Base-by-base conservation (phyloP, 2,113 vertebrate genomes). In the Myotis davidii region DNA sequence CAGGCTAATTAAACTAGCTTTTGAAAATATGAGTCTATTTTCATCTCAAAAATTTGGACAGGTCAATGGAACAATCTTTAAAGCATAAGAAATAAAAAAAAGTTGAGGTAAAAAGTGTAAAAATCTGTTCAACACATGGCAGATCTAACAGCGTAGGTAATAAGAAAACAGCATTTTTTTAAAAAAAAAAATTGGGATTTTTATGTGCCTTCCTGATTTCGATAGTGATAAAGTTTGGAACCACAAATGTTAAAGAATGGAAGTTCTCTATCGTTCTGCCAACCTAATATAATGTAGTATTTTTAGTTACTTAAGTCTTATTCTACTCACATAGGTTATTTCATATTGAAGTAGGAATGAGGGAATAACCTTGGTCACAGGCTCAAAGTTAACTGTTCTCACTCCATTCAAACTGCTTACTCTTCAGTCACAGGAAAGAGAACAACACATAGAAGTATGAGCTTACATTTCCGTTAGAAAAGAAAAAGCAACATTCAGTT, bases 51-150 rank as follows among this genome's bases (percentile, higher is more conserved):
- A 83, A 32, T 9, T 86, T 56, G 94, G 52, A 48, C 86, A 64
- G 45, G 91, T 97, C 12, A 2, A 6, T 97, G 78, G 52, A 97
- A 90, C 52, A 97, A 39, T 13, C 88, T 93, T 94, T 72, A 96
- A 87, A 94, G 52, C 7, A 32, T 48, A 96, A 82, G 6, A 73
- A 32, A 29, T 78, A 29, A 88, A 69, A 73, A 84, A 85, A 72
- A 32, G 3, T 69, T 92, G n/a, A 91, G 25, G 25, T 77, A 93
- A 94, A 73, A 86, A 72, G 5, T 10, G 93, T 64, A 92, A 79
- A 98, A 97, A 96, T 89, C 56, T 97, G 83, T 94, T 97, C 52
- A 96, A 3, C 78, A 73, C 23, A 59, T 96, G 94, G 93, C 72
- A 97, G 59, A n/a, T 72, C 94, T 95, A 54, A 87, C 64, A 78